phyloP scores from a whole-genome alignment of 2,797 vertebrate genomes.

The Phaenicophaeus curvirostris region DNA sequence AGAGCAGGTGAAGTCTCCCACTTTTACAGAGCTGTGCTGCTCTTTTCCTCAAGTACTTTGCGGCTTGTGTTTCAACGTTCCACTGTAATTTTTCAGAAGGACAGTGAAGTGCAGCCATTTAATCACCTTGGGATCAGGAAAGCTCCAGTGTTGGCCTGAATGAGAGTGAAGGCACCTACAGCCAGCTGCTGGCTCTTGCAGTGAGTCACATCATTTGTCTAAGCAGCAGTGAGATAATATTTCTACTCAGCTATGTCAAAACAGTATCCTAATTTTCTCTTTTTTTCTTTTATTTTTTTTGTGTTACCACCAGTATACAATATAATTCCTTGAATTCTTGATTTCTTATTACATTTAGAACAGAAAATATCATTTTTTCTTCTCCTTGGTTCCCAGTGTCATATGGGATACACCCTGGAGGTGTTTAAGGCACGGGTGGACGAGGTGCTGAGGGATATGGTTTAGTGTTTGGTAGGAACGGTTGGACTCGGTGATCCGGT shows the following conservation, averaged over 20 bases:
- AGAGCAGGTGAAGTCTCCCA: neutral
- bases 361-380: neutral
- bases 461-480: too few relatives aligned
- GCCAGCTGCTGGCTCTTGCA: neutral
- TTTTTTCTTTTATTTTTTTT: too few relatives aligned
- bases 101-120: neutral
- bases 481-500: too few relatives aligned
- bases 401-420: too few relatives aligned
- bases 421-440: too few relatives aligned
- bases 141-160: accelerated
- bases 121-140: neutral
- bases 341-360: neutral
- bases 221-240: neutral
- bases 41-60: neutral
- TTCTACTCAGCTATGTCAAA: neutral
- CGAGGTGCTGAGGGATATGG: too few relatives aligned
- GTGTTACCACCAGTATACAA: neutral
- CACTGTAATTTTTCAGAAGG: neutral
- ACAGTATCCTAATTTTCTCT: neutral
- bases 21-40: neutral
- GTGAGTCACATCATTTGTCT: neutral
- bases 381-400: neutral
- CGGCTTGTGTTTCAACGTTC: neutral
- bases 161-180: neutral
- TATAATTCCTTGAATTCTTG: neutral